These are phyloP conservation scores for Scaeva pyrastri DNA, from an alignment of 2,888 invertebrate genomes.

Conservation along the genomic window DNA sequence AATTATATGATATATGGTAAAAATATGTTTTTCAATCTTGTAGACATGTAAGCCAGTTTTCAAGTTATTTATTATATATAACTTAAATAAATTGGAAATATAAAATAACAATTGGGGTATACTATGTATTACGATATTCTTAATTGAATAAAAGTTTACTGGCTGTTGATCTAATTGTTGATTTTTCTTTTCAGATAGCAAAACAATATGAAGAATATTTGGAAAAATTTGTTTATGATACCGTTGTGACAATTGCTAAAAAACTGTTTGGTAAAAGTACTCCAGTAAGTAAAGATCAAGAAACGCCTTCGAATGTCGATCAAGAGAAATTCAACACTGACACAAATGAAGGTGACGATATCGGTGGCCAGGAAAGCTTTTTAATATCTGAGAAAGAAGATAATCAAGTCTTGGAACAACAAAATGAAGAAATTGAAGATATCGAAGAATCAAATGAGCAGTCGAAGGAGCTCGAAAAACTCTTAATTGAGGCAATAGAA, in stretches of 20 bases:
- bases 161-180: no score
- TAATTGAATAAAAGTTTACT: no score
- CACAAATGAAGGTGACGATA: conserved; percentile 47
- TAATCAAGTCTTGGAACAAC: background rate
- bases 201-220: conserved; percentile 89
- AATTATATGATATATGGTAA: no score
- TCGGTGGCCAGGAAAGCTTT: background rate
- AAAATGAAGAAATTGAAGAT: background rate
- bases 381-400: background rate
- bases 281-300: background rate
- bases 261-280: conserved; percentile 77
- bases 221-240: conserved; percentile 85
- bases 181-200: conserved; percentile 79
- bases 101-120: no score
- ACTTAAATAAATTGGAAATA: no score
- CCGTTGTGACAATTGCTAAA: conserved; percentile 82
- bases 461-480: conserved; percentile 76
- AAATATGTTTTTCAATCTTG: no score
- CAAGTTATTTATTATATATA: no score
- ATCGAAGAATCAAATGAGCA: conserved; percentile 10
- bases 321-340: background rate
- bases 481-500: conserved; percentile 74
- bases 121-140: no score
- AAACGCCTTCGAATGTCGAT: background rate
- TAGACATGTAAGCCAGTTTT: no score